Conservation (phyloP, 2,888 invertebrate genomes). For the Slavum lentiscoides region DNA sequence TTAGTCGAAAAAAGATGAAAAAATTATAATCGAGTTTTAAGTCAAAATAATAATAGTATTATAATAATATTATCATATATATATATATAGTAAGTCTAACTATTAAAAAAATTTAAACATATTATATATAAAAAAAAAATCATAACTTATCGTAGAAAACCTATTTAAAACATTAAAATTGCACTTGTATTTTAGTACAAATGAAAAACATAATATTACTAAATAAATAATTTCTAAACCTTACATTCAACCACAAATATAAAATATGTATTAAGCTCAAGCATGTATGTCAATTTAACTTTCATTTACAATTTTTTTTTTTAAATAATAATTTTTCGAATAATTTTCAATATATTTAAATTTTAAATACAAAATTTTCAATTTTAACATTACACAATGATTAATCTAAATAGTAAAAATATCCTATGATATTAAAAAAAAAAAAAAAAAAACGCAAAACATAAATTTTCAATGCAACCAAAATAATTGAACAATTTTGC, state of each 20-base stretch:
- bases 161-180: conserved; percentile 36
- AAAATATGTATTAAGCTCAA: conserved; percentile 43
- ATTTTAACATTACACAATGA: conserved; percentile 24
- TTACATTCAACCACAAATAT: conserved; percentile 41
- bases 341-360: conserved; percentile 17
- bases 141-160: conserved; percentile 33
- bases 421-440: conserved; percentile 25
- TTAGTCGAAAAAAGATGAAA: conserved; percentile 37
- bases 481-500: conserved; percentile 48
- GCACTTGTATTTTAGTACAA: conserved; percentile 36
- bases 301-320: conserved; percentile 37
- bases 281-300: conserved; percentile 38
- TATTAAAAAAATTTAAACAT: conserved; percentile 39
- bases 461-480: conserved; percentile 42
- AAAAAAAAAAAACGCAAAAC: conserved; percentile 42
- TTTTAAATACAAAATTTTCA: conserved; percentile 32
- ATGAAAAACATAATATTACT: conserved; percentile 36
- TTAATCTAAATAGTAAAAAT: conserved; percentile 47
- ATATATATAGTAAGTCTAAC: conserved; percentile 19
- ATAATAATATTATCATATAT: conserved; percentile 12
- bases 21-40: conserved; percentile 37
- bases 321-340: background rate
- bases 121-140: conserved; percentile 31
- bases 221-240: conserved; percentile 31
- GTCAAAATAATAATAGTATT: conserved; percentile 34